Percentiles rank a stretch among this genome's conserved stretches.
Conservation (phyloP, 1,140 invertebrate genomes). For the Drosophila hydei region DNA sequence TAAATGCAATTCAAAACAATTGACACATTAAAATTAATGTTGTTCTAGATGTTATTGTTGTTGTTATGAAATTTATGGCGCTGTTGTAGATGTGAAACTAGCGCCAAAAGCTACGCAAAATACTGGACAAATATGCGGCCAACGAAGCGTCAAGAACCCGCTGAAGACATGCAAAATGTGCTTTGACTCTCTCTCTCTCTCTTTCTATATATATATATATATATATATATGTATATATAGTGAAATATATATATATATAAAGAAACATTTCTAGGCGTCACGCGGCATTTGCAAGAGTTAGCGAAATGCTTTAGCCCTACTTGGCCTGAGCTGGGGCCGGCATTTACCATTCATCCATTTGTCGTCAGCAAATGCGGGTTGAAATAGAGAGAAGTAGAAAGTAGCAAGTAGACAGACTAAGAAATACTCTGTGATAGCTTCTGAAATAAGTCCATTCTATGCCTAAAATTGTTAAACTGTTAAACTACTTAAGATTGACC, state of each 20-base stretch:
- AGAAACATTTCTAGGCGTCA: constrained; percentile 70
- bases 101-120: constrained; percentile 9
- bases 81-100: constrained; percentile 5
- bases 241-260: constrained; percentile 3
- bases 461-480: too few species aligned
- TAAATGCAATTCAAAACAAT: constrained; percentile 31
- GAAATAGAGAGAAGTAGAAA: constrained; percentile 10
- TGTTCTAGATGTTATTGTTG: constrained; percentile 16
- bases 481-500: too few species aligned
- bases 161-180: constrained; percentile 47
- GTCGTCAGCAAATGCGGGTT: constrained; percentile 66
- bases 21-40: constrained; percentile 27
- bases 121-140: constrained; percentile 36
- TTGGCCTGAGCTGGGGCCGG: constrained; percentile 32
- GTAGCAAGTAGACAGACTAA: not conserved
- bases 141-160: constrained; percentile 47
- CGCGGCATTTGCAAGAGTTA: constrained; percentile 67
- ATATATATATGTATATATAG: constrained; percentile 6
- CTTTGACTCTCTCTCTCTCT: too few species aligned
- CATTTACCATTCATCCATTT: constrained; percentile 61
- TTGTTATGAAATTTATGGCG: not conserved
- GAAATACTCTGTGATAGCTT: constrained; percentile 1
- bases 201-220: constrained; percentile 1
- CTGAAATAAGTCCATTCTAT: too few species aligned
- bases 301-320: constrained; percentile 39